A percentile compares a stretch with the other conserved stretches of the same genome.
These are phyloP conservation scores for Drosophila acutilabella DNA, from an alignment of 2,888 invertebrate species.

Conservation along the genomic window DNA sequence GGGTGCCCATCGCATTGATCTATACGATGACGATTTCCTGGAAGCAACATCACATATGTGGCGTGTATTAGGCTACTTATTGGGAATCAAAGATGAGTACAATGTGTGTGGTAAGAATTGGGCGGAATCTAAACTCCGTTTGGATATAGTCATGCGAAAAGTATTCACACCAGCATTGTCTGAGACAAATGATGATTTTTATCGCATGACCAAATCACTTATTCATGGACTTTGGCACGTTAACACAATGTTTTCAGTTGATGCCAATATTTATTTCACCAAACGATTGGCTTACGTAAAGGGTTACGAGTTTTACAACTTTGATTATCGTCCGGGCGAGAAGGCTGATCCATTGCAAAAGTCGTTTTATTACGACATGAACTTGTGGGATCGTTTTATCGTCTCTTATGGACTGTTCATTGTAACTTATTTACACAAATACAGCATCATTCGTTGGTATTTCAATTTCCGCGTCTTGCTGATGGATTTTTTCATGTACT, in stretches of 20 bases:
- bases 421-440: slow-evolving; percentile 85
- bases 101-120: slow-evolving; percentile 89
- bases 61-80: slow-evolving; percentile 92
- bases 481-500: slow-evolving; percentile 87
- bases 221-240: slow-evolving; percentile 90
- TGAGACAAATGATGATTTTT: slow-evolving; percentile 88
- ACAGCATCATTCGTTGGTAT: slow-evolving; percentile 86
- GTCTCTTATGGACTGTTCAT: slow-evolving; percentile 80
- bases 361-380: slow-evolving; percentile 84
- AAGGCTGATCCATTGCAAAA: slow-evolving; percentile 82
- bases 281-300: slow-evolving; percentile 87
- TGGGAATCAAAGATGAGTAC: slow-evolving; percentile 94
- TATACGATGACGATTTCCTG: slow-evolving; percentile 88
- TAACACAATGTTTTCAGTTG: slow-evolving; percentile 88
- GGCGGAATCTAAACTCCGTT: slow-evolving; percentile 87
- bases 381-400: slow-evolving; percentile 85
- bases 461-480: slow-evolving; percentile 88
- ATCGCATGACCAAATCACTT: slow-evolving; percentile 88
- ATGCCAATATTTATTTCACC: slow-evolving; percentile 87
- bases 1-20: slow-evolving; percentile 88
- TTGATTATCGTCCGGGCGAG: slow-evolving; percentile 74
- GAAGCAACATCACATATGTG: slow-evolving; percentile 93
- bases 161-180: slow-evolving; percentile 88
- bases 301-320: slow-evolving; percentile 86
- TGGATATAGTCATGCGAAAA: slow-evolving; percentile 87